These are phyloP conservation scores for Orientallactaga bullata DNA, from an alignment of 2,113 vertebrate species.

Conservation along the genomic window DNA sequence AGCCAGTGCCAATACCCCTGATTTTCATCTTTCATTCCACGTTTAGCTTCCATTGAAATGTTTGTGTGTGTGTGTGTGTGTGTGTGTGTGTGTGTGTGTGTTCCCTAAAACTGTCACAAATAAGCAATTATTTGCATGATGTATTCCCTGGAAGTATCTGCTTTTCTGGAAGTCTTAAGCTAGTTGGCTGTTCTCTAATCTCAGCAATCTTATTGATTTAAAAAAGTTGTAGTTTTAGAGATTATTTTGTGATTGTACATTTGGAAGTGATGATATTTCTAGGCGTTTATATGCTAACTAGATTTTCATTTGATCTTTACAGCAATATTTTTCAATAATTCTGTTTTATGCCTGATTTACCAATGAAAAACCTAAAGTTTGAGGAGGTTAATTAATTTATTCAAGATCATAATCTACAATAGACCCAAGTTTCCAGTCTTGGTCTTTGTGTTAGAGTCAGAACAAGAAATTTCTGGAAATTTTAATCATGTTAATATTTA, in stretches of 20 bases:
- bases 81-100: not conserved
- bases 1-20: not conserved
- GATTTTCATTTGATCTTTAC: not conserved
- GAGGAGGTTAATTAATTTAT: not conserved
- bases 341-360: not conserved
- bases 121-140: not conserved
- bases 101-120: not conserved
- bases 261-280: not conserved
- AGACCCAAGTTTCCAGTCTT: not conserved
- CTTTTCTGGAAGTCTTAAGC: not conserved
- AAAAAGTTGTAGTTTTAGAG: not conserved
- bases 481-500: not conserved
- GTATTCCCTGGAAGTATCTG: not conserved
- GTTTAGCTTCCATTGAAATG: not conserved
- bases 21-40: not conserved
- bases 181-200: not conserved
- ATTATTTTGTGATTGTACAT: not conserved
- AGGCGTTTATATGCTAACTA: not conserved
- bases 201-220: not conserved
- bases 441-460: not conserved
- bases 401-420: not conserved
- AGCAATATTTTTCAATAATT: not conserved
- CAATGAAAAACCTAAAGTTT: not conserved
- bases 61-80: not conserved
- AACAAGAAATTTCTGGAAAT: not conserved